Evolutionary conservation across 2,888 invertebrate genomes (phyloP), one percentile per base, ranked within the genome.

Genomic region (Macrosoma leucophasiata): DNA sequence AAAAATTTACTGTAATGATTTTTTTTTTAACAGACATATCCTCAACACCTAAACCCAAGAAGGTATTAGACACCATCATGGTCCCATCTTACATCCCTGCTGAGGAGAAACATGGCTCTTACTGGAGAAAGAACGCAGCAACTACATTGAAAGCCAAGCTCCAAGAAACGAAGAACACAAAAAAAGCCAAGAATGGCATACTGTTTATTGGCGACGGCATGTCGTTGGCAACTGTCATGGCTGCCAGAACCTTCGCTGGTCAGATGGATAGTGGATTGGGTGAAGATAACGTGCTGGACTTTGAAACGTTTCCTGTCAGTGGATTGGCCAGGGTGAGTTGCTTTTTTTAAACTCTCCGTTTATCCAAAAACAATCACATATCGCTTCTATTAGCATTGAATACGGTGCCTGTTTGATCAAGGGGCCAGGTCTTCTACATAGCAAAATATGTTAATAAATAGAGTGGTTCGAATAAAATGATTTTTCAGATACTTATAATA

Each of bases 141-240:
- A 46, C 58, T 2, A 75, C 70, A 3, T 29, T 82, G 1, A 67
- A 67, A 24, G 45, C 60, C 0, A 81, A 82, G 26, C 45, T 81
- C 1, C 38, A 49, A 7, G 50, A 52, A 12, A 58, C 49, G 7
- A 22, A 48, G 4, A 61, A 64, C 14, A 70, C 54, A 1, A 84
- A 86, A 24, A 76, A 74, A 42, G 91, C 91, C 1, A 91, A 89
- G 62, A 93, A 93, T 62, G 87, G 91, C 0, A 89, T 91, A 28
- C 56, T 91, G 45, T 91, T 91, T 52, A 71, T 93, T 23, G 93
- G 93, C 0, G 94, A 94, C 62, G 94, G 93, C 0, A 92, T 94
- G 92, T 91, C 92, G 0, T 62, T 92, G 26, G 86, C 92, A 0
- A 93, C 93, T 0, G 66, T 92, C 9, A 89, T 91, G 55, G 92